phyloP scores from a whole-genome alignment of 2,113 vertebrate species.

The Gopherus evgoodei region DNA sequence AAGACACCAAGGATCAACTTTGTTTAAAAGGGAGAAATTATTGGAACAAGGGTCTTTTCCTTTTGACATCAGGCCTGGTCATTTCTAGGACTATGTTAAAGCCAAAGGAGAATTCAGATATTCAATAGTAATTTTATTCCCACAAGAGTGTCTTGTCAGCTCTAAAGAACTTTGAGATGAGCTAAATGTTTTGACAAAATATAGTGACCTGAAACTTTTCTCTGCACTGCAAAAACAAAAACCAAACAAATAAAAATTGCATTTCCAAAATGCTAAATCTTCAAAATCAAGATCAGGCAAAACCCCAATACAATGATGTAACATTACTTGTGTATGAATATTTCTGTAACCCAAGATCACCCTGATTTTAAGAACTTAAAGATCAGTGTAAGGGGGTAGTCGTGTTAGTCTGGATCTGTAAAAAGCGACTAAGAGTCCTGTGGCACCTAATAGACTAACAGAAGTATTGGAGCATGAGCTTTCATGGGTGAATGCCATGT shows the following conservation, averaged over 20 bases:
- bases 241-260: background rate
- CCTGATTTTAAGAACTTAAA: background rate
- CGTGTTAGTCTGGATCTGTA: too few relatives aligned
- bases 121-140: constrained; percentile 50
- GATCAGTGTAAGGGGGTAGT: background rate
- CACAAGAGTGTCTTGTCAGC: constrained; percentile 44
- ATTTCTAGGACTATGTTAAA: constrained; percentile 14
- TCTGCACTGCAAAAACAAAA: background rate
- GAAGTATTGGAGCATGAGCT: too few relatives aligned
- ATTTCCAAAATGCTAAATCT: constrained; percentile 20
- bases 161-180: constrained; percentile 50
- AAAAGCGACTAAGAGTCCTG: too few relatives aligned
- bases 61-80: constrained; percentile 1
- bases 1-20: background rate
- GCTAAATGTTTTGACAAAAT: constrained; percentile 69
- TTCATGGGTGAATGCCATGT: too few relatives aligned
- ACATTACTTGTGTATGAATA: background rate
- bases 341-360: background rate
- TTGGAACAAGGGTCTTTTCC: background rate
- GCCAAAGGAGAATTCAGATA: constrained; percentile 41
- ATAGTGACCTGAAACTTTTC: constrained; percentile 55
- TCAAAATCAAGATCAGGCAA: constrained; percentile 36
- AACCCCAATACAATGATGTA: background rate
- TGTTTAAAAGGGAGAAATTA: background rate
- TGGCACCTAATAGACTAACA: too few relatives aligned